Base-by-base conservation (phyloP, 2,113 vertebrate genomes). In the Otus sunia region DNA sequence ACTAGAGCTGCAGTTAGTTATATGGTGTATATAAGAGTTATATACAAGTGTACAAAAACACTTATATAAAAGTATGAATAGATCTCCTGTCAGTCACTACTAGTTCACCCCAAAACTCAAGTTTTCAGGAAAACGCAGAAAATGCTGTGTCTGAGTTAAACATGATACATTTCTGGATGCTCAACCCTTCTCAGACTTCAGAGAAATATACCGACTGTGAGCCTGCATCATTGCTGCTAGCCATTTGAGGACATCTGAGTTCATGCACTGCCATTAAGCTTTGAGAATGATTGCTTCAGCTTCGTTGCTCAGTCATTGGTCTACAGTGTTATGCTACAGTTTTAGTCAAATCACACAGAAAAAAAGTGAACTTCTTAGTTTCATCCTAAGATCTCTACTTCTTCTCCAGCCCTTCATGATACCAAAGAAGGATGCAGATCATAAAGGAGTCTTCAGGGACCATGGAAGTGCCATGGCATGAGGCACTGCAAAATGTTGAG, bases 261-360 rank as follows among this genome's bases (percentile, higher is more conserved):
- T 67, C 75, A 26, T 43, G 69, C 14, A 41, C 52, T 80, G 36
- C 45, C n/a, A n/a, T 8, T 60, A 59, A 71, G 45, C 21, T 92
- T 41, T 73, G 27, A 50, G 47, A n/a, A 62, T 3, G 11, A 72
- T 55, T 66, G n/a, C 41, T 72, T 90, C 69, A 63, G 75, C 15
- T 90, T 62, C 0, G 0, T 74, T 37, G 69, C 37, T 75, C 68
- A 1, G 2, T 29, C 20, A 68, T n/a, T 3, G 1, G 37, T 52
- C 63, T 71, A 43, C 62, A 63, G 49, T 8, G 14, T 39, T 50
- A 59, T 30, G n/a, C 19, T 43, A n/a, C 23, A 37, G 27, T 63
- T 74, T 74, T 50, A 74, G 59, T 43, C 10, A 11, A 55, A 62
- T 50, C 47, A 50, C 60, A 49, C 8, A 45, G 39, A 7, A 67